Base-by-base conservation (phyloP, 1,140 invertebrate species). In the Caerostris extrusa region DNA sequence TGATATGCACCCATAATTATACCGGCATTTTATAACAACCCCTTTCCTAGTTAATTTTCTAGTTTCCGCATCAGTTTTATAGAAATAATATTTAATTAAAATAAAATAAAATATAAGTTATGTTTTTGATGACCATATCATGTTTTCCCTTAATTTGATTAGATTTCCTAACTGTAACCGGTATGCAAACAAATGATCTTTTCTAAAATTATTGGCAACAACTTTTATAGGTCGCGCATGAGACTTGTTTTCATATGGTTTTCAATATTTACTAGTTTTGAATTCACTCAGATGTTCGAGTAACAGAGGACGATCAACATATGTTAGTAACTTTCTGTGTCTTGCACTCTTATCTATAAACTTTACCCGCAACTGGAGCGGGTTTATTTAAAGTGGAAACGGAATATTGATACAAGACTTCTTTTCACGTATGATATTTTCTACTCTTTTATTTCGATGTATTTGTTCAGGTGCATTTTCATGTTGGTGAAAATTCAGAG, bases 211-310 rank as follows among this genome's bases (percentile, higher is more conserved):
- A 50, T 12, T 77, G 71, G 71, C 71, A 77, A 77, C 71, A 77
- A 8, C 10, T 50, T 34, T 77, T 53, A 77, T 77, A 77, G 71
- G 71, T 77, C 71, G 71, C 53, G 71, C 71, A 53, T 71, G 69
- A 77, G 71, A 53, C 10, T 50, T 77, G 71, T 77, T 77, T 77
- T 77, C 34, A 77, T 77, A 12, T 8, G 6, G 19, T 10, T 50
- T 71, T n/a, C 17, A 19, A 3, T 6, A 8, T 34, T 71, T 12
- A 10, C 69, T 19, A 34, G 7, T 53, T 71, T 50, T 8, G 69
- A 34, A 50, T 71, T 71, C 7, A 7, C 50, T 71, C 19, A 50
- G 7, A 7, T 34, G 12, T 10, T 10, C 17, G 61, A 12, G 10
- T 77, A 34, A 77, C 34, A 34, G 10, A 77, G 10, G 34, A 5